Evolutionary conservation across 2,888 invertebrate species (phyloP).

Genomic region (Zelleria hepariella): DNA sequence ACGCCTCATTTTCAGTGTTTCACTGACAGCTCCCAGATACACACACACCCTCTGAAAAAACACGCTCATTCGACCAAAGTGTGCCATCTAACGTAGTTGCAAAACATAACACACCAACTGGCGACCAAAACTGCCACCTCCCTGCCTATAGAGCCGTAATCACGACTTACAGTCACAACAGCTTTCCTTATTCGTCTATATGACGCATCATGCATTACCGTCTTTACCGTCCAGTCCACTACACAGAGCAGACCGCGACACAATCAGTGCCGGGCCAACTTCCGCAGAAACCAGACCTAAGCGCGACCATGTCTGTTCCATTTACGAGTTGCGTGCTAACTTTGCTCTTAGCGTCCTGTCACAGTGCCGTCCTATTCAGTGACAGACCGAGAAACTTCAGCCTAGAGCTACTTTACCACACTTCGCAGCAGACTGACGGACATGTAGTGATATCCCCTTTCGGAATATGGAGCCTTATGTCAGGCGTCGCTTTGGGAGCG

Average conservation of each 20-base stretch:
- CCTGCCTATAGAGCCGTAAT: too few relatives aligned
- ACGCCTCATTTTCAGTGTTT: too few relatives aligned
- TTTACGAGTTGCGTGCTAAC: conserved; percentile 29
- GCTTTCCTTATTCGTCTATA: too few relatives aligned
- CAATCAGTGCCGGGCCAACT: conserved; percentile 36
- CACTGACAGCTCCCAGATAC: too few relatives aligned
- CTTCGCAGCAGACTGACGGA: conserved; percentile 43
- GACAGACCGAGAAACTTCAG: conserved; percentile 57
- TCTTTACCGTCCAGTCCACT: conserved; percentile 15
- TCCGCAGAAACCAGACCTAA: conserved; percentile 22
- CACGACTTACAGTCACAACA: too few relatives aligned
- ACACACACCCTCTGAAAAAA: too few relatives aligned
- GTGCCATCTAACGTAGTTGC: too few relatives aligned
- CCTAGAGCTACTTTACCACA: conserved; percentile 50
- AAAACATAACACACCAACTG: too few relatives aligned
- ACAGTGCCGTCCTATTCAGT: conserved; percentile 45
- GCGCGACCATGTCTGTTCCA: conserved; percentile 26
- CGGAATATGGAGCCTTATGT: conserved; percentile 65
- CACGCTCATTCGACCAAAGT: too few relatives aligned
- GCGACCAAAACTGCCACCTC: too few relatives aligned
- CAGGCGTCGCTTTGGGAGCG: conserved; percentile 54
- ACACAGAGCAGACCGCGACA: conserved; percentile 7
- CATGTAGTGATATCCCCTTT: conserved; percentile 63
- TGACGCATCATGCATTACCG: too few relatives aligned
- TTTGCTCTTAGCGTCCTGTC: conserved; percentile 30